Percentiles rank a stretch among this genome's conserved stretches.
These are phyloP conservation scores for Andrena marginata DNA, from an alignment of 2,888 invertebrate genomes.

Conservation along the genomic window DNA sequence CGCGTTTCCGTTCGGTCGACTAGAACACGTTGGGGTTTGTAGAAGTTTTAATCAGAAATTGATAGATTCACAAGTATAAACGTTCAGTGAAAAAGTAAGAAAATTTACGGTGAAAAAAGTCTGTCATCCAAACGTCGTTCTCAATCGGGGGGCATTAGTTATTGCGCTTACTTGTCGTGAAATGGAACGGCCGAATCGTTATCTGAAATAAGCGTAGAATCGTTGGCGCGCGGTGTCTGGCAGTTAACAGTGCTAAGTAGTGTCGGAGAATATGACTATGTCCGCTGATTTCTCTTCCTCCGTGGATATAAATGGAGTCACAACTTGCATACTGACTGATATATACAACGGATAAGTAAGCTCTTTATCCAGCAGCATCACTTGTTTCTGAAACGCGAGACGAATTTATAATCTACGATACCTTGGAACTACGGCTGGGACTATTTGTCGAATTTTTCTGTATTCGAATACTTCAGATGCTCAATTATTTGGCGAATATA, in stretches of 20 bases:
- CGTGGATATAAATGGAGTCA: slow-evolving; percentile 85
- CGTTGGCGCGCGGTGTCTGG: slow-evolving; percentile 16
- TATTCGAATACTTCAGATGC: too few species aligned
- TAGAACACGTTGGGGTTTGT: slow-evolving; percentile 42
- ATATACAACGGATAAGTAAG: slow-evolving; percentile 89
- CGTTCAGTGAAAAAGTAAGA: slow-evolving; percentile 18
- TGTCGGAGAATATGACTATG: slow-evolving; percentile 70
- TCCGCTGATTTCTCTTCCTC: slow-evolving; percentile 76
- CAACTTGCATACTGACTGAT: slow-evolving; percentile 89
- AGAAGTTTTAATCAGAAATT: slow-evolving; percentile 53
- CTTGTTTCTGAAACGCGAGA: slow-evolving; percentile 80
- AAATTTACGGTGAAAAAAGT: slow-evolving; percentile 41
- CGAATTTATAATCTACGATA: background rate
- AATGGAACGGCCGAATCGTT: slow-evolving; percentile 31
- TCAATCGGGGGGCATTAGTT: slow-evolving; percentile 1
- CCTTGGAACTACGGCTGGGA: background rate
- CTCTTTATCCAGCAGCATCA: slow-evolving; percentile 87
- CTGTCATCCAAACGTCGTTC: slow-evolving; percentile 21
- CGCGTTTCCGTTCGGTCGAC: slow-evolving; percentile 42
- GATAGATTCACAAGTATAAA: slow-evolving; percentile 25
- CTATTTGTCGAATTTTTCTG: too few species aligned
- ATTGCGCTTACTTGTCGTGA: slow-evolving; percentile 33
- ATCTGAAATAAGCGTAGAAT: slow-evolving; percentile 46
- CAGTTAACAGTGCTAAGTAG: slow-evolving; percentile 63
- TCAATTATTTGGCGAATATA: too few species aligned